Percentiles rank a stretch among this genome's conserved stretches.
These are phyloP conservation scores for Lithophane semibrunnea DNA, from an alignment of 2,888 invertebrate genomes.

Conservation along the genomic window DNA sequence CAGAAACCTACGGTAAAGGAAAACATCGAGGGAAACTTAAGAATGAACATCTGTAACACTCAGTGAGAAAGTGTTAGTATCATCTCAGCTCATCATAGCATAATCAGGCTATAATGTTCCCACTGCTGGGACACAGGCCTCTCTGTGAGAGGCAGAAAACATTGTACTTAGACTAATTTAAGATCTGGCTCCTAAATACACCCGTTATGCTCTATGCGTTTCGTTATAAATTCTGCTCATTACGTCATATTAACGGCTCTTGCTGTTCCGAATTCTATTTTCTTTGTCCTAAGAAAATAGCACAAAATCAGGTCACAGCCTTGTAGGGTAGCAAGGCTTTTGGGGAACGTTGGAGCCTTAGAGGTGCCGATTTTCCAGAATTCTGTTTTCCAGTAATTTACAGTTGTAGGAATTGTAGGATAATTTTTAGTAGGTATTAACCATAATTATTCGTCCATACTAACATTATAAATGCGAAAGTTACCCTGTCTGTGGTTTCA, in stretches of 20 bases:
- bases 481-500: neutral
- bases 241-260: constrained; percentile 44
- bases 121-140: too few species aligned
- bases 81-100: too few species aligned
- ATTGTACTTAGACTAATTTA: constrained; percentile 2
- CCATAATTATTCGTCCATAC: neutral
- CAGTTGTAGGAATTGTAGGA: neutral
- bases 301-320: constrained; percentile 58
- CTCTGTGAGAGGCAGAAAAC: neutral
- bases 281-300: constrained; percentile 63
- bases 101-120: too few species aligned
- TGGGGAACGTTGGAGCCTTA: constrained; percentile 5
- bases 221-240: constrained; percentile 37
- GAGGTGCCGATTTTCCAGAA: constrained; percentile 4
- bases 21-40: neutral
- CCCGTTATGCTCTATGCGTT: constrained; percentile 18
- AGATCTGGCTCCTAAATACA: neutral
- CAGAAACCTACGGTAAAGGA: neutral
- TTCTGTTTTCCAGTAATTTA: constrained; percentile 1
- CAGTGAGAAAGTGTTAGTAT: neutral
- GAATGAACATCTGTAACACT: neutral
- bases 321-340: constrained; percentile 40
- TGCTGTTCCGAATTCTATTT: constrained; percentile 54
- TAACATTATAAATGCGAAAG: neutral
- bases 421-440: neutral